These are phyloP conservation scores for Uria lomvia DNA, from an alignment of 2,113 vertebrate genomes.

Conservation along the genomic window DNA sequence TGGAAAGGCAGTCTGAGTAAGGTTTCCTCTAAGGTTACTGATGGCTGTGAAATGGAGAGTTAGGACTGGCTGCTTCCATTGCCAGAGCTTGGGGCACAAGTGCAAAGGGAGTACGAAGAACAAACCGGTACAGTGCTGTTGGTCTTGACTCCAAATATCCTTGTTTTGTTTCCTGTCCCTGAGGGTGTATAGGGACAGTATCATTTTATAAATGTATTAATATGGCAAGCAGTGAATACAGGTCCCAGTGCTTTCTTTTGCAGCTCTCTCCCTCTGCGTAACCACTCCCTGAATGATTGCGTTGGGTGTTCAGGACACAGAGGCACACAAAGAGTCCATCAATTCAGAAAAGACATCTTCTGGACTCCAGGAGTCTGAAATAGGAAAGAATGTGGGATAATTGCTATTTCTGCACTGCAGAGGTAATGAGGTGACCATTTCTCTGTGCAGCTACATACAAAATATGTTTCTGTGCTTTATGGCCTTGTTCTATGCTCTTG, in stretches of 20 bases:
- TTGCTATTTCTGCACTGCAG: background rate
- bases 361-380: background rate
- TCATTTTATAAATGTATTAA: background rate
- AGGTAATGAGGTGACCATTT: background rate
- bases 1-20: background rate
- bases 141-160: background rate
- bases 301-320: background rate
- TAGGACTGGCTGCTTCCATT: background rate
- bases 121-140: background rate
- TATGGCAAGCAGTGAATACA: background rate
- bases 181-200: background rate
- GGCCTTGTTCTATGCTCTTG: background rate
- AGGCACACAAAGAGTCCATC: background rate
- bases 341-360: background rate
- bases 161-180: background rate
- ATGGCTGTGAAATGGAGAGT: background rate
- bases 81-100: background rate
- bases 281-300: background rate
- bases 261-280: background rate
- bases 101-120: background rate
- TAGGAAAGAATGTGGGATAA: background rate
- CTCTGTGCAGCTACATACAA: background rate
- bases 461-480: background rate
- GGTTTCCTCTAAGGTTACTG: background rate
- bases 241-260: background rate